phyloP scores from a whole-genome alignment of 2,888 invertebrate genomes.

The Metallyticus violacea region DNA sequence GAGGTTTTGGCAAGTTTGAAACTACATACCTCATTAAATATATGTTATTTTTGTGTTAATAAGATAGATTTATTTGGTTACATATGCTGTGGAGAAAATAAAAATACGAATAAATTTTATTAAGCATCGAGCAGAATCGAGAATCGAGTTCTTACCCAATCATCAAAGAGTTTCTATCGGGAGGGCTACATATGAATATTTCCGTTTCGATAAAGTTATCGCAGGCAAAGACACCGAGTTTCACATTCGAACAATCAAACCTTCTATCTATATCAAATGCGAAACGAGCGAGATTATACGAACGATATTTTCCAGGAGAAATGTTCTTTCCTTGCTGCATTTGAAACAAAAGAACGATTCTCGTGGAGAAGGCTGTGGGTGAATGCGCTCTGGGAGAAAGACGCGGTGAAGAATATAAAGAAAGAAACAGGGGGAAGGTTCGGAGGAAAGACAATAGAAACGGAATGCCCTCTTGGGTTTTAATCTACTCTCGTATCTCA shows the following conservation, averaged over 20 bases:
- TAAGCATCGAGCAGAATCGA: no score
- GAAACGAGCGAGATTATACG: not conserved
- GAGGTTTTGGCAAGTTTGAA: no score
- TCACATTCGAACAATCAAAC: not conserved
- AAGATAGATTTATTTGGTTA: no score
- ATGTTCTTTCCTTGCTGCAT: not conserved
- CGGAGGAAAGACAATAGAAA: not conserved
- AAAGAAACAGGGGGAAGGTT: not conserved
- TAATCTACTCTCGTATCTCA: constrained; percentile 30
- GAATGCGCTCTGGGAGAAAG: not conserved
- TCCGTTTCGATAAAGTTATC: not conserved
- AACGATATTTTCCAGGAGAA: not conserved
- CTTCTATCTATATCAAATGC: not conserved
- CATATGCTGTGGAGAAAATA: no score
- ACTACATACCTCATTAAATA: no score
- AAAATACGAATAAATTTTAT: no score
- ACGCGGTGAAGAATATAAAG: not conserved
- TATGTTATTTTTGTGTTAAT: no score
- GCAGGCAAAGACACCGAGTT: not conserved
- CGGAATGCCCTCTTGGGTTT: constrained; percentile 23
- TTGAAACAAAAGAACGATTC: not conserved
- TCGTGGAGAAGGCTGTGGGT: not conserved
- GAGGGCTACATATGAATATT: not conserved
- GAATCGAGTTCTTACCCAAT: no score
- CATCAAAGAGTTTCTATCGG: no score